Evolutionary conservation across 2,888 invertebrate species (phyloP), one percentile per base, ranked within the genome.

Genomic region (Ptilodon capucinus): DNA sequence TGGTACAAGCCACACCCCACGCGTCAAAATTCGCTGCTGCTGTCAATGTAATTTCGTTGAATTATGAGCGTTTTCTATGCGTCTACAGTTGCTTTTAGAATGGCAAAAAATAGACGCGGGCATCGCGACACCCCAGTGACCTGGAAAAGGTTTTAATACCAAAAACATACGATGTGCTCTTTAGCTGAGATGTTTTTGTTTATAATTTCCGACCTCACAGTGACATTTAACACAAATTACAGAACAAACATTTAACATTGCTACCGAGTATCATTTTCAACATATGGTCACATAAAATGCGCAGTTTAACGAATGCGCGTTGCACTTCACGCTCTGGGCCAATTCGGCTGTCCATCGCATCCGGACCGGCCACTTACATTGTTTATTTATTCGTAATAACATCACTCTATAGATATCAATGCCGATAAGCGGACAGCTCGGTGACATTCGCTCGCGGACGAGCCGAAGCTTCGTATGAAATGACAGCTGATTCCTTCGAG

Each of bases 401-500:
- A 40, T 51, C 48, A 47, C 46, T 52, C 48, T 54, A 55, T 32
- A 58, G 51, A 64, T 60, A 47, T 42, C 19, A 40, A 41, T 45
- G 40, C 42, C 62, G 57, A 60, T 68, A 56, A 61, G 57, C 57
- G 61, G 61, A 65, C 64, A 63, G 49, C 56, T 50, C 58, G 55
- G 73, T 66, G 75, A 78, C 76, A 73, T 76, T 76, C 68, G 70
- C 65, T 68, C 64, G 68, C 74, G 56, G 71, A 76, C 68, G 67
- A 70, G 68, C 63, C 72, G 77, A 84, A 86, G 79, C 81, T 60
- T 71, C 81, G 84, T 84, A 84, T 80, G 84, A 86, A 86, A 76
- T 83, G 84, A 84, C 85, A 84, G 79, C 79, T 81, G 84, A 82
- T 84, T 83, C 76, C 73, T 76, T 74, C 68, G 64, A 76, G 75